Evolutionary conservation across 1,140 invertebrate species (phyloP).

Genomic region (Asobara japonica): DNA sequence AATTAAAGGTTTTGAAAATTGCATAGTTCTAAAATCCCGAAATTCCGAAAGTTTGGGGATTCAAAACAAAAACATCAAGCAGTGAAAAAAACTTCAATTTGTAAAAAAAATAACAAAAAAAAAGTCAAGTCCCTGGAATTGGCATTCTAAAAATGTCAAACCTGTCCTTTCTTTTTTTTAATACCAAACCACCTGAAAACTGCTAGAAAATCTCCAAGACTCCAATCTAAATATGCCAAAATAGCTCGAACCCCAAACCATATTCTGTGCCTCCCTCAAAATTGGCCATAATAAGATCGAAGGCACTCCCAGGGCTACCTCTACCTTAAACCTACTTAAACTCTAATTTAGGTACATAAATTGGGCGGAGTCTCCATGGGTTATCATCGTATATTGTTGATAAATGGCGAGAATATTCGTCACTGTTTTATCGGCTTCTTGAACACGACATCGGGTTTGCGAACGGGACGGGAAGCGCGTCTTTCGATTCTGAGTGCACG

Average conservation of each 20-base stretch:
- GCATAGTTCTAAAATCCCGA: too few species aligned
- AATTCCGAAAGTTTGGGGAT: too few species aligned
- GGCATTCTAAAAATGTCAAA: too few species aligned
- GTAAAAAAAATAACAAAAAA: too few species aligned
- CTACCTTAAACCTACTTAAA: slow-evolving; percentile 11
- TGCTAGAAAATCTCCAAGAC: background rate
- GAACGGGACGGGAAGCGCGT: slow-evolving; percentile 52
- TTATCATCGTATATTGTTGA: slow-evolving; percentile 28
- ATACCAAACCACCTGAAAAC: background rate
- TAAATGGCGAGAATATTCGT: slow-evolving; percentile 34
- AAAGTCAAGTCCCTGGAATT: too few species aligned
- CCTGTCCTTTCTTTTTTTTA: too few species aligned
- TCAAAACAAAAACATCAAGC: too few species aligned
- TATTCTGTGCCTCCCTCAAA: slow-evolving; percentile 1
- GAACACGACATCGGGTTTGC: slow-evolving; percentile 62
- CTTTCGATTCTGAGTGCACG: slow-evolving; percentile 62
- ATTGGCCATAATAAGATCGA: background rate
- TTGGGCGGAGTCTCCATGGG: slow-evolving; percentile 58
- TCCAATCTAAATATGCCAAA: too few species aligned
- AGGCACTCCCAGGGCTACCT: slow-evolving; percentile 6
- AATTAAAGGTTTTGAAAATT: too few species aligned
- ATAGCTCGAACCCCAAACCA: too few species aligned
- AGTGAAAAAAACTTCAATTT: too few species aligned
- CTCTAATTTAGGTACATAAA: slow-evolving; percentile 37
- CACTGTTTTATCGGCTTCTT: slow-evolving; percentile 64